Evolutionary conservation across 2,888 invertebrate genomes (phyloP).

Genomic region (Cheilosia urbana): DNA sequence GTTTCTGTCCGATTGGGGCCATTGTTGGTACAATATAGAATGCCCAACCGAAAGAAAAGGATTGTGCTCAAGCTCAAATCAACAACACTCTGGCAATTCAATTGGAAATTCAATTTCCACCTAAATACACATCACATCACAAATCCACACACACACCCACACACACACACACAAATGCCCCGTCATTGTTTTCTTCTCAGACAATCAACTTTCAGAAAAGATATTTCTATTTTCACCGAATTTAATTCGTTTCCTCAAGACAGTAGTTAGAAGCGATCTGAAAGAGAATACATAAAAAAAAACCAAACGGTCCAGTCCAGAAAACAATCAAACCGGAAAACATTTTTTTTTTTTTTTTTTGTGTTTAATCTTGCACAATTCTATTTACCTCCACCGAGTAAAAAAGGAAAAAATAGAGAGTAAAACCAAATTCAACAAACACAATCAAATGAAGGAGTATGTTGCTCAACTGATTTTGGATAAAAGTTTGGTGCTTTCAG

Average conservation of each 20-base stretch:
- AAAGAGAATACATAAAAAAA: not conserved
- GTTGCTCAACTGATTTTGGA: constrained; percentile 31
- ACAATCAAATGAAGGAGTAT: constrained; percentile 35
- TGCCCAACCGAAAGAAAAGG: constrained; percentile 54
- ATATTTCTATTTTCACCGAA: constrained; percentile 53
- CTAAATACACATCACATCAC: constrained; percentile 69
- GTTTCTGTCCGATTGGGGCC: not conserved
- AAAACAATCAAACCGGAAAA: constrained; percentile 46
- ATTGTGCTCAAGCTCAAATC: constrained; percentile 64
- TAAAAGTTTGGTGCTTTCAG: not conserved
- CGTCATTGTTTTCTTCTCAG: constrained; percentile 56
- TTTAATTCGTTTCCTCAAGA: constrained; percentile 51
- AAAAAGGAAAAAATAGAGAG: not conserved
- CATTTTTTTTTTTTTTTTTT: not conserved
- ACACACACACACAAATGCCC: constrained; percentile 55
- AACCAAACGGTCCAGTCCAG: constrained; percentile 11
- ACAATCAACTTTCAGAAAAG: constrained; percentile 57
- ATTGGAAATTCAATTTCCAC: constrained; percentile 74
- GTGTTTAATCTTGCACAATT: constrained; percentile 48
- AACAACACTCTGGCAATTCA: constrained; percentile 68
- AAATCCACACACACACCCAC: constrained; percentile 63
- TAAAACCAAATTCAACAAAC: constrained; percentile 38
- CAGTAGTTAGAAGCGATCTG: constrained; percentile 15
- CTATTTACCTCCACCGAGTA: constrained; percentile 46
- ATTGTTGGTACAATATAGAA: not conserved